Conservation (phyloP, 2,888 invertebrate species). For the Philaethria dido region DNA sequence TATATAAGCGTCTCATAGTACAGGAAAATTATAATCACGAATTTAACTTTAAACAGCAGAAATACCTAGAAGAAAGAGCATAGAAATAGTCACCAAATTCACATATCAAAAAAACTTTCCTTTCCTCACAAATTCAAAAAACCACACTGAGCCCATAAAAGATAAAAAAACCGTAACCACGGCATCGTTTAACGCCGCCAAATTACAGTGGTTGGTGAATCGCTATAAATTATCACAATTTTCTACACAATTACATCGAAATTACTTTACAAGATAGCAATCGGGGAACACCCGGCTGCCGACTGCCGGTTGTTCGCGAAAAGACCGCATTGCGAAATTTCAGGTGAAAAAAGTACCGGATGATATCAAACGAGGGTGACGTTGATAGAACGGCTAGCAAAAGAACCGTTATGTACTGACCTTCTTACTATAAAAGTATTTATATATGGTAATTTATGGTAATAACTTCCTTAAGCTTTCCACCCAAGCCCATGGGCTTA, state of each 20-base stretch:
- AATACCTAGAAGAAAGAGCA: too few species aligned
- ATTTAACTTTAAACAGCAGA: too few species aligned
- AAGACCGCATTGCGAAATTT: constrained; percentile 45
- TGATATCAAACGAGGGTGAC: constrained; percentile 42
- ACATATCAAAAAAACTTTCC: too few species aligned
- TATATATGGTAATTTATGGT: too few species aligned
- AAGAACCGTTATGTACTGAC: neutral
- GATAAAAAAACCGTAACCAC: neutral
- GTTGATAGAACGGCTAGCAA: constrained; percentile 39
- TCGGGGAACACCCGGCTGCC: constrained; percentile 23
- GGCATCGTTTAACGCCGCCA: constrained; percentile 7
- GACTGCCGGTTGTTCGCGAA: constrained; percentile 24
- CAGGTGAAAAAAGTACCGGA: constrained; percentile 36
- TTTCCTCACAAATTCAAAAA: too few species aligned
- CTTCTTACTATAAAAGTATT: neutral
- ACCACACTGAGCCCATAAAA: neutral
- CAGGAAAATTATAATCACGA: too few species aligned
- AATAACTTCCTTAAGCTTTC: too few species aligned
- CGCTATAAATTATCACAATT: constrained; percentile 41
- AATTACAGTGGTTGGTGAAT: constrained; percentile 29
- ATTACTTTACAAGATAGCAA: constrained; percentile 35
- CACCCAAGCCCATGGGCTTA: too few species aligned
- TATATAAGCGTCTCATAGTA: too few species aligned
- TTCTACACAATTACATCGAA: constrained; percentile 37
- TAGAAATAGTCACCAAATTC: too few species aligned